A percentile compares a stretch with the other conserved stretches of the same genome.
Conservation (phyloP, 2,797 vertebrate species). For the Parambassis ranga region DNA sequence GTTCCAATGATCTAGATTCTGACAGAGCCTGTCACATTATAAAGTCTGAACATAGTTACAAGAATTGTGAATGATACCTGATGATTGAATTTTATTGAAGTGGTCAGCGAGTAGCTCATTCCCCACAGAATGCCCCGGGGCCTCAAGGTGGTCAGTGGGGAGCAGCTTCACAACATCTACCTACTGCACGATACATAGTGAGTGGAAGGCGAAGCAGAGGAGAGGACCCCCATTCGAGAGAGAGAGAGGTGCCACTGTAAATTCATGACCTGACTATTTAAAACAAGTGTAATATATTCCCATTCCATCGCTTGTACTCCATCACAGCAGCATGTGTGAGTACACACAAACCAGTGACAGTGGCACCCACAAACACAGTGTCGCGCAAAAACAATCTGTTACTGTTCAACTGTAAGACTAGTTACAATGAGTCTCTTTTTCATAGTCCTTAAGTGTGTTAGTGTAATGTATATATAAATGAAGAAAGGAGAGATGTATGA, state of each 20-base stretch:
- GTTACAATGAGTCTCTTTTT: neutral
- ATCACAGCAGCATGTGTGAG: constrained; percentile 21
- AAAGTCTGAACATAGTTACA: constrained; percentile 76
- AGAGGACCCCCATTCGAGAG: constrained; percentile 47
- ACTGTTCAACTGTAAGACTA: neutral
- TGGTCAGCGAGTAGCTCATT: constrained; percentile 76
- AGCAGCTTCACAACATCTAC: constrained; percentile 63
- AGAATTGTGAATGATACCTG: constrained; percentile 71
- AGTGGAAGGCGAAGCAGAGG: constrained; percentile 33
- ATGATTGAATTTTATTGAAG: constrained; percentile 78
- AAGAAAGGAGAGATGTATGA: neutral
- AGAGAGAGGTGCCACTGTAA: constrained; percentile 55
- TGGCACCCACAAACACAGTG: constrained; percentile 8
- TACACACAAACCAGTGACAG: constrained; percentile 4
- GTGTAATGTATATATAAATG: neutral
- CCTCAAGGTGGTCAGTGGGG: constrained; percentile 67
- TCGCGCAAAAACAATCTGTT: neutral
- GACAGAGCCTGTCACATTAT: constrained; percentile 79
- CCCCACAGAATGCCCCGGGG: constrained; percentile 70
- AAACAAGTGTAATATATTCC: constrained; percentile 53
- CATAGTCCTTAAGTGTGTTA: neutral
- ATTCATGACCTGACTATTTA: constrained; percentile 62
- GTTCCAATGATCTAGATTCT: constrained; percentile 72
- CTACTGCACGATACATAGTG: constrained; percentile 18
- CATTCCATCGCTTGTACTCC: constrained; percentile 20